Conservation (phyloP, 2,113 vertebrate genomes). For the Asarcornis scutulata region DNA sequence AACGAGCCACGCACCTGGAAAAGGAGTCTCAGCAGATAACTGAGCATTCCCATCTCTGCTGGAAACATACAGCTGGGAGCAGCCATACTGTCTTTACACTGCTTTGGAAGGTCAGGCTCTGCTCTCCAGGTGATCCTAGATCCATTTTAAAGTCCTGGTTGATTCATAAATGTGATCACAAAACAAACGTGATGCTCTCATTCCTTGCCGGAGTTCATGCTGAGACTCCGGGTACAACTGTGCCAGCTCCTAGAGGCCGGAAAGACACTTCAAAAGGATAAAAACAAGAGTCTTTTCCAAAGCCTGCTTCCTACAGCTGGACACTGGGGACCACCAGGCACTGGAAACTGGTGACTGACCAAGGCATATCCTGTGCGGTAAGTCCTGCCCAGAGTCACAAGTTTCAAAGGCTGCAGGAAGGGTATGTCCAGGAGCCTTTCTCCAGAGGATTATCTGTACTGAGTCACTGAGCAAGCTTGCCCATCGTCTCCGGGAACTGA, state of each 20-base stretch:
- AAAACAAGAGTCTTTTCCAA: not conserved
- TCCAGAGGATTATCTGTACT: not conserved
- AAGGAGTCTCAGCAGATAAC: not conserved
- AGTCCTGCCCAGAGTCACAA: rapidly evolving
- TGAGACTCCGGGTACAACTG: rapidly evolving
- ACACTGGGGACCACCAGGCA: not conserved
- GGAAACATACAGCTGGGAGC: not conserved
- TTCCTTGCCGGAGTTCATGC: not conserved
- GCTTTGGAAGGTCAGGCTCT: not conserved
- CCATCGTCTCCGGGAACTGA: not conserved
- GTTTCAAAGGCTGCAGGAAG: not conserved
- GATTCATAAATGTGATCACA: not conserved
- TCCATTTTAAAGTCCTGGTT: rapidly evolving
- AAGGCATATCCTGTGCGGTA: not conserved
- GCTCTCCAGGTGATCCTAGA: not conserved
- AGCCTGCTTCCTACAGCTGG: not conserved
- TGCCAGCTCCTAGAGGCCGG: not conserved
- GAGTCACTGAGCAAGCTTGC: not conserved
- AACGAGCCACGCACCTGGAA: not conserved
- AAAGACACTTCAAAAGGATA: not conserved
- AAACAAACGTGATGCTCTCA: rapidly evolving
- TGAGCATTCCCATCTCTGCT: not conserved
- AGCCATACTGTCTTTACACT: rapidly evolving
- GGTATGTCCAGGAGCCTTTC: not conserved
- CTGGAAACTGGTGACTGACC: not conserved